Percentiles rank a stretch among this genome's conserved stretches.
phyloP scores from a whole-genome alignment of 2,113 vertebrate species.

The Monopterus albus region DNA sequence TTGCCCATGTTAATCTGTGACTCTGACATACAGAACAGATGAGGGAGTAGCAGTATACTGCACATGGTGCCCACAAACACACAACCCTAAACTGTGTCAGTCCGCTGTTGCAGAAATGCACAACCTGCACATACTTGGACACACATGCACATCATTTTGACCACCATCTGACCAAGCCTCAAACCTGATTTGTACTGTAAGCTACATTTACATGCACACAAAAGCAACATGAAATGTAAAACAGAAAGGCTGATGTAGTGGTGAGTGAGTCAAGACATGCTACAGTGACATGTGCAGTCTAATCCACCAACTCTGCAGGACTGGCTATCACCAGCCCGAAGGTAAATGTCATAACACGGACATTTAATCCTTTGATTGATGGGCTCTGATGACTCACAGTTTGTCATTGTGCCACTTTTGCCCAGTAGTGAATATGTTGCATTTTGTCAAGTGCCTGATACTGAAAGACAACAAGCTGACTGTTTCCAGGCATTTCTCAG shows the following conservation, averaged over 20 bases:
- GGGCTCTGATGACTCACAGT: constrained; percentile 16
- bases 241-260: constrained; percentile 19
- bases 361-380: constrained; percentile 24
- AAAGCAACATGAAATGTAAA: constrained; percentile 52
- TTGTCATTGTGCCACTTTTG: constrained; percentile 4
- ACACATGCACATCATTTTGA: constrained; percentile 1
- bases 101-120: neutral
- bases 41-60: neutral
- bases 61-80: neutral
- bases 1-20: neutral
- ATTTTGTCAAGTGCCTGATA: constrained; percentile 2
- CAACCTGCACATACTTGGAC: neutral
- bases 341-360: constrained; percentile 8
- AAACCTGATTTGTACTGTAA: constrained; percentile 22
- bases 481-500: too few relatives aligned
- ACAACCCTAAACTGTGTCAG: neutral
- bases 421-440: neutral
- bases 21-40: neutral
- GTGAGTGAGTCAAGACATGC: constrained; percentile 19
- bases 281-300: neutral
- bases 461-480: too few relatives aligned
- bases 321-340: constrained; percentile 30
- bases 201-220: constrained; percentile 45
- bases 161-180: constrained; percentile 28
- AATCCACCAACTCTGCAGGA: too few relatives aligned